Evolutionary conservation across 2,888 invertebrate genomes (phyloP).

Genomic region (Torymus tubicola): DNA sequence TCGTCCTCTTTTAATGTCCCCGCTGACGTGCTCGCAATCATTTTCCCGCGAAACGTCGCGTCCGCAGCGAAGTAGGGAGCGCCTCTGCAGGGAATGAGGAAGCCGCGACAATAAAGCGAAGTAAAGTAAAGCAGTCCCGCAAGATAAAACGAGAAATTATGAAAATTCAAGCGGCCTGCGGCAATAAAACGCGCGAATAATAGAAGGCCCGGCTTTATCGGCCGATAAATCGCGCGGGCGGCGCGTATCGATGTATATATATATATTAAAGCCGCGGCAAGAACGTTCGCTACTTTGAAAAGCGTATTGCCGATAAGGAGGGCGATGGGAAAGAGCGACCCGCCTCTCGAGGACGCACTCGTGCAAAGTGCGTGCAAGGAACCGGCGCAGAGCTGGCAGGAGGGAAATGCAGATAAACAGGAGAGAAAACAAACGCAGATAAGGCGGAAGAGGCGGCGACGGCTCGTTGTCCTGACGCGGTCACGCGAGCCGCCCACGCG

Average conservation of each 20-base stretch:
- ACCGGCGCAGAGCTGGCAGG: not conserved
- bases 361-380: not conserved
- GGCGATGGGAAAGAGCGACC: not conserved
- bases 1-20: constrained; percentile 40
- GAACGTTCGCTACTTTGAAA: constrained; percentile 27
- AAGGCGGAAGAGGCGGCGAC: constrained; percentile 5
- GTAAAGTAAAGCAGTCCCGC: not conserved
- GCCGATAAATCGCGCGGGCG: constrained; percentile 21
- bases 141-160: constrained; percentile 30
- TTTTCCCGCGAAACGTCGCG: constrained; percentile 49
- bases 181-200: not conserved
- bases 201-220: constrained; percentile 12
- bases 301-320: constrained; percentile 27
- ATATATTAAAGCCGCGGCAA: constrained; percentile 5
- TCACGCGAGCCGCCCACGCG: constrained; percentile 51
- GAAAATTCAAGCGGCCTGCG: constrained; percentile 29
- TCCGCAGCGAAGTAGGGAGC: not conserved
- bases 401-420: constrained; percentile 7
- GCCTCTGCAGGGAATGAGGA: not conserved
- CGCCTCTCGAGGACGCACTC: too few species aligned
- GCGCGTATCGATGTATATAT: constrained; percentile 10
- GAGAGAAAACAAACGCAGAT: constrained; percentile 30
- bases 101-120: not conserved
- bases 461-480: constrained; percentile 11
- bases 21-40: constrained; percentile 42